Conservation (phyloP, 2,113 vertebrate genomes). For the Pagrus major region DNA sequence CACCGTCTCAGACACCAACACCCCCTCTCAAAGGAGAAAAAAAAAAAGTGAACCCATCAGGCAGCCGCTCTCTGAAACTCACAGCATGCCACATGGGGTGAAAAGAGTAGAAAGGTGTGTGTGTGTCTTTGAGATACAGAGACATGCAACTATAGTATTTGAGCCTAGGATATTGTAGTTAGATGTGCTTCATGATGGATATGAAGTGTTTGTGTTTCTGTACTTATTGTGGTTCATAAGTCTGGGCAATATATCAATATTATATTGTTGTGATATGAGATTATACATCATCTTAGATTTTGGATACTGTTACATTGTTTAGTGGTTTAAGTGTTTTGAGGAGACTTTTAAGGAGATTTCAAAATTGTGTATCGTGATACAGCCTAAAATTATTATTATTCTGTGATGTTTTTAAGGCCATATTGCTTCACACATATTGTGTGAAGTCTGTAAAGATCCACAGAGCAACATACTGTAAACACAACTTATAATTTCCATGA, state of each 20-base stretch:
- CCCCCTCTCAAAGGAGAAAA: conserved; percentile 21
- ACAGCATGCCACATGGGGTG: conserved; percentile 39
- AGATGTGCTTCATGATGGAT: background rate
- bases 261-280: too few relatives aligned
- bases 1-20: conserved; percentile 69
- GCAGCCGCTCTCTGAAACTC: conserved; percentile 50
- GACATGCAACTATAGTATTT: background rate
- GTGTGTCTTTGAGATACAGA: conserved; percentile 6
- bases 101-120: conserved; percentile 41
- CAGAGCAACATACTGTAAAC: background rate
- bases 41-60: conserved; percentile 51
- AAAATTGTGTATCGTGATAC: too few relatives aligned
- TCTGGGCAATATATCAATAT: too few relatives aligned
- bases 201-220: background rate
- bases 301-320: too few relatives aligned
- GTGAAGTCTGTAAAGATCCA: conserved; percentile 4
- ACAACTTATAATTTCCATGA: background rate
- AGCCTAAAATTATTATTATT: too few relatives aligned
- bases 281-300: too few relatives aligned
- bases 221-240: background rate
- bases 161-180: background rate
- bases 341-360: too few relatives aligned
- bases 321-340: too few relatives aligned
- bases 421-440: too few relatives aligned
- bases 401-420: too few relatives aligned